Conservation (phyloP, 2,113 vertebrate genomes). For the Arizona elegans region DNA sequence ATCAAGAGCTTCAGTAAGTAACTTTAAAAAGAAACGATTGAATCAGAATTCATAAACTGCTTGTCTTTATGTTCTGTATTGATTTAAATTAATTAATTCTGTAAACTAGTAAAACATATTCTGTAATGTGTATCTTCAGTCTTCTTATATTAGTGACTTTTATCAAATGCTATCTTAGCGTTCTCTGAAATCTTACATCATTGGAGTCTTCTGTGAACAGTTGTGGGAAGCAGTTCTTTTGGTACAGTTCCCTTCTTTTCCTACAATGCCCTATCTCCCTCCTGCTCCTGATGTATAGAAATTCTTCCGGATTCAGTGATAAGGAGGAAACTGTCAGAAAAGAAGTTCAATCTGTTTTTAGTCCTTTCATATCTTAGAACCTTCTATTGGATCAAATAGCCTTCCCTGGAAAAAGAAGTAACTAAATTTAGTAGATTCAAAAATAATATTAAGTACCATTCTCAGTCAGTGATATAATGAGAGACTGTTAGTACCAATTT, state of each 20-base stretch:
- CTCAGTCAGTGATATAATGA: background rate
- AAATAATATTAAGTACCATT: background rate
- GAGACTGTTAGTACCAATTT: background rate
- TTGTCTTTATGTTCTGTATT: background rate
- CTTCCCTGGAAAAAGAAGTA: background rate
- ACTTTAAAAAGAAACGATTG: conserved; percentile 21
- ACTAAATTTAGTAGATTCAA: background rate
- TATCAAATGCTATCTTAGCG: background rate
- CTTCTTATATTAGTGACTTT: background rate
- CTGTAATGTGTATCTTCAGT: background rate
- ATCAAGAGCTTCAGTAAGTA: conserved; percentile 96
- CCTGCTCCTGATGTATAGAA: background rate
- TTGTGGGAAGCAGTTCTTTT: background rate
- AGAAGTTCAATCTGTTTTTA: background rate
- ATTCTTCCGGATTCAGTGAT: background rate
- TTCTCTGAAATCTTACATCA: background rate
- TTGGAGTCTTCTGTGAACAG: background rate
- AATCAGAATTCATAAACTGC: conserved; percentile 13
- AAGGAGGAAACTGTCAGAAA: background rate
- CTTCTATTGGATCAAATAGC: background rate
- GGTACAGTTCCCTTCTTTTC: background rate
- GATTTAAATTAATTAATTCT: background rate
- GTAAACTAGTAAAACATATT: background rate
- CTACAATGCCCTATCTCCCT: background rate
- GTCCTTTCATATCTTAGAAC: background rate